A percentile compares a stretch with the other conserved stretches of the same genome.
These are phyloP conservation scores for Rhagonycha lutea DNA, from an alignment of 2,888 invertebrate species.

Conservation along the genomic window DNA sequence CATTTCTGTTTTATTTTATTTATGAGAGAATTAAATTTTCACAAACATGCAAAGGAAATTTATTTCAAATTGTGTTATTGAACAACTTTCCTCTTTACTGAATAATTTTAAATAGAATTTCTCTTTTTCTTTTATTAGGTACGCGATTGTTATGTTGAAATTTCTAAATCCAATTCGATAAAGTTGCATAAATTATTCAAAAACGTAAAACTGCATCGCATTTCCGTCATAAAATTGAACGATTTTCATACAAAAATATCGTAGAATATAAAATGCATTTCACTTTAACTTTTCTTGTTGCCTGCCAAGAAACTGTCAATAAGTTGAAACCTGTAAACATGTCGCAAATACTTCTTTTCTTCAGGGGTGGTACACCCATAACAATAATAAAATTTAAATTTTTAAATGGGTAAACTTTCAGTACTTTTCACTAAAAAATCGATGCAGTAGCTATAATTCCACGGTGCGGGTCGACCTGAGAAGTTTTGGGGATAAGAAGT, in stretches of 20 bases:
- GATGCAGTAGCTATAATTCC: too few species aligned
- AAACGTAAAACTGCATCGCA: background rate
- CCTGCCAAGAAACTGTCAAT: background rate
- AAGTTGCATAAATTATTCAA: background rate
- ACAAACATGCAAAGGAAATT: background rate
- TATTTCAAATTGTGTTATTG: background rate
- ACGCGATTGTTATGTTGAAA: background rate
- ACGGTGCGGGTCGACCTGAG: too few species aligned
- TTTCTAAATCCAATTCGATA: background rate
- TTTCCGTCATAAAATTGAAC: background rate
- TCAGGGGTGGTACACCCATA: too few species aligned
- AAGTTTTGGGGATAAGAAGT: too few species aligned
- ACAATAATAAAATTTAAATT: too few species aligned
- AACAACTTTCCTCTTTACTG: background rate
- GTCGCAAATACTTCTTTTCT: too few species aligned
- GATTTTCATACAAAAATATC: background rate
- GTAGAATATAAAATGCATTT: background rate
- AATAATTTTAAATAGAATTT: background rate
- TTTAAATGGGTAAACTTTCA: too few species aligned
- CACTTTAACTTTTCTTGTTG: background rate
- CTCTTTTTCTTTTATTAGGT: background rate
- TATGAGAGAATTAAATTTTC: background rate
- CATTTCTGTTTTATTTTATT: background rate
- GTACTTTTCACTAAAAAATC: too few species aligned
- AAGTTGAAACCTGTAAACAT: background rate